These are phyloP conservation scores for Hydrozoanthus tunicans DNA, from an alignment of 64 coral and sea anemone species.

Conservation along the genomic window DNA sequence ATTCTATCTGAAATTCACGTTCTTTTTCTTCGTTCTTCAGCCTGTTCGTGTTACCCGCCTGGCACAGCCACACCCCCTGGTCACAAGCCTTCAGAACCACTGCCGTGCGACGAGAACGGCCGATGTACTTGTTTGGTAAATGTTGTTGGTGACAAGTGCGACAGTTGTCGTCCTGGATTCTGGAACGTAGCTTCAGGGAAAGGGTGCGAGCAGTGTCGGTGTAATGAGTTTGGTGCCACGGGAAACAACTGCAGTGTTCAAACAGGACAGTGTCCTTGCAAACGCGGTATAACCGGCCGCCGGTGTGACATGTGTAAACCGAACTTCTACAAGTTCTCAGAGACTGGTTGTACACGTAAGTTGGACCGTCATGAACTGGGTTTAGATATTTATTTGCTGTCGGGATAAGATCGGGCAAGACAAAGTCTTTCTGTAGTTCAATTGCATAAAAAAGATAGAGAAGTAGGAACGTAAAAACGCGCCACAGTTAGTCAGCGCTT, in stretches of 20 bases:
- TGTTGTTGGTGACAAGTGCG: conserved; percentile 87
- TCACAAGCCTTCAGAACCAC: conserved; percentile 63
- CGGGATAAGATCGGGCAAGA: too few relatives aligned
- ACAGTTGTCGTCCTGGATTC: conserved; percentile 73
- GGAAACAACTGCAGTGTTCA: conserved; percentile 88
- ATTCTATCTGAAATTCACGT: background rate
- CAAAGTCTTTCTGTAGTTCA: too few relatives aligned
- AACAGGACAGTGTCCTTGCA: conserved; percentile 90
- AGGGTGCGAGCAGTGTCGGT: conserved; percentile 88
- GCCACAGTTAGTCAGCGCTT: too few relatives aligned
- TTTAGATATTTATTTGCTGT: background rate
- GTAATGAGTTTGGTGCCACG: conserved; percentile 64
- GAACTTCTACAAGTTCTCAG: conserved; percentile 82
- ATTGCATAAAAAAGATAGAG: too few relatives aligned
- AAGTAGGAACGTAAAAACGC: too few relatives aligned
- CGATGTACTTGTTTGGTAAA: conserved; percentile 72
- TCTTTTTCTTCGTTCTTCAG: conserved; percentile 30
- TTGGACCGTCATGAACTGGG: background rate
- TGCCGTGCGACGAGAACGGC: conserved; percentile 79
- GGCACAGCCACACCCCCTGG: conserved; percentile 70
- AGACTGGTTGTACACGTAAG: conserved; percentile 82
- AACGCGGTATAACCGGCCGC: conserved; percentile 84
- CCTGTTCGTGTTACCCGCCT: conserved; percentile 80
- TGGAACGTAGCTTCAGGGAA: conserved; percentile 94
- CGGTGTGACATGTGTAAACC: conserved; percentile 81